phyloP scores from a whole-genome alignment of 2,797 vertebrate genomes.

The Spinus olivaceus region DNA sequence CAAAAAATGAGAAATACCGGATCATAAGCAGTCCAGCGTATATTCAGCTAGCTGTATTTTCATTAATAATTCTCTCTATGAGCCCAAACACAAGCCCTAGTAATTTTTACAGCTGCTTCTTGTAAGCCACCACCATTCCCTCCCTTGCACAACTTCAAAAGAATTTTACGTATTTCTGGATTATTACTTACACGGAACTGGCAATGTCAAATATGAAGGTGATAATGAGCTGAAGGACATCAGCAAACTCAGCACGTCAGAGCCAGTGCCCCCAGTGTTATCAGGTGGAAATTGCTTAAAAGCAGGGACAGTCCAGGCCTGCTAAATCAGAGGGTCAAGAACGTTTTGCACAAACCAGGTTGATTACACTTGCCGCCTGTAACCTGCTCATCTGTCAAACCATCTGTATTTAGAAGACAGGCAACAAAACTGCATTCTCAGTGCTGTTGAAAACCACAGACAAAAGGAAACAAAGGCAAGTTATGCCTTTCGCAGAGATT shows the following conservation, averaged over 20 bases:
- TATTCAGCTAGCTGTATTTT: background rate
- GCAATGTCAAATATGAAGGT: background rate
- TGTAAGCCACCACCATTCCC: background rate
- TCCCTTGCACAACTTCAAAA: background rate
- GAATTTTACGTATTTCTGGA: background rate
- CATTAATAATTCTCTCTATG: background rate
- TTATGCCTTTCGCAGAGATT: background rate
- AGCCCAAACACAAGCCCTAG: background rate
- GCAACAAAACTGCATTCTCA: background rate
- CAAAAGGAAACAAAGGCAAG: background rate
- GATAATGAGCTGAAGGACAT: constrained; percentile 43
- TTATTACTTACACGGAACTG: background rate
- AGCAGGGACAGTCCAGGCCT: background rate
- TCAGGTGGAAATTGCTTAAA: background rate
- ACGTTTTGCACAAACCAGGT: background rate
- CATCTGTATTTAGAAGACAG: background rate
- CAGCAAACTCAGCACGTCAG: background rate
- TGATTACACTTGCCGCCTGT: background rate
- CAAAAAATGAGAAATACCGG: background rate
- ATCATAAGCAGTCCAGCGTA: background rate
- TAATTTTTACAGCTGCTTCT: constrained; percentile 12
- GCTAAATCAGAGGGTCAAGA: background rate
- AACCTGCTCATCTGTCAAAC: background rate
- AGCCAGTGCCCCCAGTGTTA: background rate
- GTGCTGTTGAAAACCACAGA: background rate